These are phyloP conservation scores for Puntigrus tetrazona DNA, from an alignment of 2,113 vertebrate species.

Conservation along the genomic window DNA sequence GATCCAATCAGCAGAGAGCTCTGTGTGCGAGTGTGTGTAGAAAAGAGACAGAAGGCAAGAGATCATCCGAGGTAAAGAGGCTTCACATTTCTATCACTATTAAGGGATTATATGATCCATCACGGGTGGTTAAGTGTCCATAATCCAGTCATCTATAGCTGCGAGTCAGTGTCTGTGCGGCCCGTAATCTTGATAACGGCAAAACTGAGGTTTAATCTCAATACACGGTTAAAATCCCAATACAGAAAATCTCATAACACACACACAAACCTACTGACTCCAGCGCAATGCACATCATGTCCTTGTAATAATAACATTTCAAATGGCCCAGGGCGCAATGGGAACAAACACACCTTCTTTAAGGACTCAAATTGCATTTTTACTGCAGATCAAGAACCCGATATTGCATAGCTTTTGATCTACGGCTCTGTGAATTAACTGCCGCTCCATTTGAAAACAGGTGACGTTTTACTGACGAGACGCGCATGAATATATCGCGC, in stretches of 20 bases:
- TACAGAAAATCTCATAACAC: constrained; percentile 21
- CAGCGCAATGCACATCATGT: neutral
- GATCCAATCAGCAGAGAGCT: constrained; percentile 29
- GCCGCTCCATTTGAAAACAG: too few species aligned
- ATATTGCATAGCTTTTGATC: too few species aligned
- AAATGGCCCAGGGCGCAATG: neutral
- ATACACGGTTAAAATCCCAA: constrained; percentile 3
- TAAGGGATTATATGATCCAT: constrained; percentile 46
- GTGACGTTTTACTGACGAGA: too few species aligned
- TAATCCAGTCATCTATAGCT: constrained; percentile 39
- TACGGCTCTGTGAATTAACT: neutral
- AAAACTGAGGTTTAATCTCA: constrained; percentile 34
- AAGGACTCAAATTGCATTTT: neutral
- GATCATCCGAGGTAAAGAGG: constrained; percentile 43
- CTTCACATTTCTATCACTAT: constrained; percentile 37
- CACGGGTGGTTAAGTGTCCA: constrained; percentile 39
- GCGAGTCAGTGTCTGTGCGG: neutral
- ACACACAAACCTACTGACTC: neutral
- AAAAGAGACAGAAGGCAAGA: constrained; percentile 33
- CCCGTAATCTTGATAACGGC: constrained; percentile 13
- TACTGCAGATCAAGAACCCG: neutral
- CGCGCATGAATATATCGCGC: too few species aligned
- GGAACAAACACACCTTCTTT: neutral
- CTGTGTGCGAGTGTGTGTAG: neutral
- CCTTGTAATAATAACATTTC: neutral